Evolutionary conservation across 1,140 invertebrate species (phyloP).

Genomic region (Scaptomyza pallida): DNA sequence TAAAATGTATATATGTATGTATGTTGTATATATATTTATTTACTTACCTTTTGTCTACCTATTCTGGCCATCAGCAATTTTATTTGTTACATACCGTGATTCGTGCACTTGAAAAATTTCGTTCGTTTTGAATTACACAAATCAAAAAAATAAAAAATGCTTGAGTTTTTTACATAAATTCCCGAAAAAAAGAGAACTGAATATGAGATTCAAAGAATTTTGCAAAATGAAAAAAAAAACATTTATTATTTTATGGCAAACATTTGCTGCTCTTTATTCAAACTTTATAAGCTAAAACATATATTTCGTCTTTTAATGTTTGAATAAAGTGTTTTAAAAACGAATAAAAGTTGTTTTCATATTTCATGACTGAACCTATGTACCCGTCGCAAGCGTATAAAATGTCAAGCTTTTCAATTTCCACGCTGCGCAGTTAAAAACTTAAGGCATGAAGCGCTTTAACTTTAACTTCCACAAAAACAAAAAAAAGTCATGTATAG

Average conservation of each 20-base stretch:
- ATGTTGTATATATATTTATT: not conserved
- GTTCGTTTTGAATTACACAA: conserved; percentile 53
- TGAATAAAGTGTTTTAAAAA: too few relatives aligned
- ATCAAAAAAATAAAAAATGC: conserved; percentile 8
- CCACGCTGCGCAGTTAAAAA: conserved; percentile 40
- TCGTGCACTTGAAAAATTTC: conserved; percentile 53
- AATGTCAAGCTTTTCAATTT: conserved; percentile 27
- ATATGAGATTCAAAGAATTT: conserved; percentile 62
- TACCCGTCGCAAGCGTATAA: not conserved
- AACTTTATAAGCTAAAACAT: too few relatives aligned
- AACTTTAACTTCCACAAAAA: not conserved
- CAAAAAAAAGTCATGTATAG: too few relatives aligned
- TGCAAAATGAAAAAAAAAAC: conserved; percentile 5
- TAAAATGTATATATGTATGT: not conserved
- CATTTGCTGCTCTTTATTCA: not conserved
- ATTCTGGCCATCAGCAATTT: conserved; percentile 25
- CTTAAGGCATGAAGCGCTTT: conserved; percentile 2
- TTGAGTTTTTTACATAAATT: conserved; percentile 28
- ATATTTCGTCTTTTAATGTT: too few relatives aligned
- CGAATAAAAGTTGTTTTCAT: too few relatives aligned
- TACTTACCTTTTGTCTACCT: not conserved
- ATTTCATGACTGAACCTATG: too few relatives aligned
- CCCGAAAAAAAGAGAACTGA: conserved; percentile 65
- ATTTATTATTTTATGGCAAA: not conserved
- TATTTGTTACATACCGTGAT: conserved; percentile 8